These are phyloP conservation scores for Pseudomyrmex flavicornis DNA, from an alignment of 1,140 invertebrate genomes.

Conservation along the genomic window DNA sequence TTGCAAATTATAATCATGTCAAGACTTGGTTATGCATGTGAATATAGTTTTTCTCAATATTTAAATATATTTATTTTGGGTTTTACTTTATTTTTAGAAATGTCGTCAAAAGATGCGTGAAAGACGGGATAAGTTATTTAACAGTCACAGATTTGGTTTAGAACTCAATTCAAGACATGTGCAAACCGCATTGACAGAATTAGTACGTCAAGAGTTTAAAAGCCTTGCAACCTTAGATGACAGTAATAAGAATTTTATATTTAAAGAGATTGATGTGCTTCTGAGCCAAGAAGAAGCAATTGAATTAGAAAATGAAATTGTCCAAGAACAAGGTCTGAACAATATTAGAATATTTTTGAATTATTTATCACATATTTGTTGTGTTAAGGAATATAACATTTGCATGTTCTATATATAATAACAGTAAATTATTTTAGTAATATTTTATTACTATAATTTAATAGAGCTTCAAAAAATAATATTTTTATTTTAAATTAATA, in stretches of 20 bases:
- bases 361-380: slow-evolving; percentile 13
- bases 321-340: slow-evolving; percentile 70
- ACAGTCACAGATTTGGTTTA: slow-evolving; percentile 69
- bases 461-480: background rate
- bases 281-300: slow-evolving; percentile 72
- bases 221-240: slow-evolving; percentile 65
- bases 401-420: too few species aligned
- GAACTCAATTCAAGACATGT: slow-evolving; percentile 53
- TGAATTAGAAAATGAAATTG: slow-evolving; percentile 70
- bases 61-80: background rate
- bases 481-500: slow-evolving; percentile 59
- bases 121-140: slow-evolving; percentile 79
- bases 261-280: slow-evolving; percentile 21
- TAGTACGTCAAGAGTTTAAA: slow-evolving; percentile 76
- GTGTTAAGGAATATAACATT: background rate
- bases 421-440: too few species aligned
- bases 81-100: slow-evolving; percentile 68
- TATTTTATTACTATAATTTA: background rate
- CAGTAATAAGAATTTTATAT: slow-evolving; percentile 33
- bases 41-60: background rate
- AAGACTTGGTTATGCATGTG: background rate
- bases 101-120: slow-evolving; percentile 79
- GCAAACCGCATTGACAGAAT: slow-evolving; percentile 70
- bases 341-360: background rate
- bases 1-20: background rate